Base-by-base conservation (phyloP, 2,888 invertebrate genomes). In the Galeopsomyia nigrocyanea region DNA sequence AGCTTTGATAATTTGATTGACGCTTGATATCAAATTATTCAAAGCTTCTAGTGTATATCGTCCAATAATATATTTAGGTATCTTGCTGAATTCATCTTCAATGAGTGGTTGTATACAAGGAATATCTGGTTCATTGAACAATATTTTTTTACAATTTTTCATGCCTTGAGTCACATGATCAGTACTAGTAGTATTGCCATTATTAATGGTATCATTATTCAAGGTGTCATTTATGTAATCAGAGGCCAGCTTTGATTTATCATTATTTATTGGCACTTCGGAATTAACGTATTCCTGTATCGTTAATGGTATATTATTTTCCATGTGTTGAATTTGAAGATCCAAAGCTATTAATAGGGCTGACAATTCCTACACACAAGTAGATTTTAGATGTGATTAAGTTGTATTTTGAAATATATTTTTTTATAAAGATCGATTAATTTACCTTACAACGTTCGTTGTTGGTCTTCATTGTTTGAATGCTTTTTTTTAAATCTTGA, bases 1-100 rank as follows among this genome's bases (percentile, higher is more conserved):
- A 0, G 79, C 73, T 69, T 82, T 79, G n/a, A 84, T 58, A 58
- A 83, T 78, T 21, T 81, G 75, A 76, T 85, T 85, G 39, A 85
- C 78, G 6, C 61, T 65, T 9, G 63, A 50, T 55, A 84, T 68
- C 16, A 85, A 78, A 55, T 60, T 78, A 68, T 85, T 85, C 0
- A 85, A 55, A 7, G 66, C 58, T 0, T 78, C 77, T 9, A 82
- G 21, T 2, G 81, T 73, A 39, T 84, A 81, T 70, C 85, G 73
- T 6, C 82, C 82, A 21, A 84, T 83, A 61, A 85, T 83, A 64
- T 85, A 85, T 56, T 83, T 84, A 0, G 85, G 85, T 51, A 85
- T 76, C 72, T 76, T 79, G 6, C 26, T 31, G 55, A 82, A 85
- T 74, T 85, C 85, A 16, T 78, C 72, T 2, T 69, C 19, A 3